Evolutionary conservation across 1,140 invertebrate species (phyloP), one percentile per base, ranked within the genome.

Genomic region (Protaetia brevitarsis): DNA sequence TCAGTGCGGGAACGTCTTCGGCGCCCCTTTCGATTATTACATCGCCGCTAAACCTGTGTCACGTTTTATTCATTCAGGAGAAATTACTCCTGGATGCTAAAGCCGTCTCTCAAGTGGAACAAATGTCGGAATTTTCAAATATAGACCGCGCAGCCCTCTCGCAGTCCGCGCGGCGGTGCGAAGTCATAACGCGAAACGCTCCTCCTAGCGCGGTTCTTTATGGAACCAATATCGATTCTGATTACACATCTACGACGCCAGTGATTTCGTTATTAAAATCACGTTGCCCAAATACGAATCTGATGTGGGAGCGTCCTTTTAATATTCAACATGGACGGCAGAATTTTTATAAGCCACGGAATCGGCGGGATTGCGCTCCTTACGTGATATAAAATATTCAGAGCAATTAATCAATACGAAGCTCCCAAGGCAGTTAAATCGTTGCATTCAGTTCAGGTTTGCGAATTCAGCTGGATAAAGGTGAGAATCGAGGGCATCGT

Each of bases 21-120:
- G 41, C n/a, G n/a, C 41, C 64, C 59, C 31, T 36, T 57, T 51
- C 51, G 64, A 57, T 65, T 65, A 65, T 65, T 59, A 31, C 57
- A 59, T 59, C 57, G 57, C 11, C 64, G 64, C 56, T 51, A 65
- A 59, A 65, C 51, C 57, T 41, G 56, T 59, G 64, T 65, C 57
- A 59, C 51, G 56, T 65, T 65, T 65, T 65, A 58, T 65, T 65
- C 64, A 65, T 65, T 31, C 64, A 65, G 37, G 64, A 31, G 51
- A 65, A 65, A 65, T 65, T 65, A 65, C 57, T 59, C 26, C 57
- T 59, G 57, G 29, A 59, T 59, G 57, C 57, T 59, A 31, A 59
- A 59, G 57, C 26, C 57, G 57, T 59, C 26, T 59, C 57, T 28
- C 57, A 59, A 59, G 27, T 59, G 57, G 57, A 59, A 59, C 57